phyloP scores from a whole-genome alignment of 37 sponge, comb jelly and placozoan genomes.

The Halichondria panicea region DNA sequence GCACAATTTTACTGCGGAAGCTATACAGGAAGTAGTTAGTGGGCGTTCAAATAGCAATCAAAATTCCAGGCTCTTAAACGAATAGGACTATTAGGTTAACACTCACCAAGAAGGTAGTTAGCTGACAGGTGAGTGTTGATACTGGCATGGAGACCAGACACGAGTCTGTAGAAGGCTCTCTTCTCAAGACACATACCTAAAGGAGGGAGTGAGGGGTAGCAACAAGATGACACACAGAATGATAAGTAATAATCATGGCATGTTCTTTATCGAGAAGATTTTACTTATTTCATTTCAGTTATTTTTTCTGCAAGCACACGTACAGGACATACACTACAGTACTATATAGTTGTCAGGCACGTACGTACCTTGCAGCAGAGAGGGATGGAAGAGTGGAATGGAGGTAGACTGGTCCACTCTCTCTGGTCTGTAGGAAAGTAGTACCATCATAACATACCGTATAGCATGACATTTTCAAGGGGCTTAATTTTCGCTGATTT shows the following conservation, averaged over 20 bases:
- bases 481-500: too few species aligned
- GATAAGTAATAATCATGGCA: background rate
- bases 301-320: background rate
- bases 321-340: background rate
- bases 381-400: slow-evolving; percentile 24
- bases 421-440: slow-evolving; percentile 6
- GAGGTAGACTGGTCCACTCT: background rate
- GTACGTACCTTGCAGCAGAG: slow-evolving; percentile 37
- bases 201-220: too few species aligned
- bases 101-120: slow-evolving; percentile 44
- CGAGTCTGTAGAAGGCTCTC: slow-evolving; percentile 87
- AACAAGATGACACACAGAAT: background rate
- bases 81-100: too few species aligned
- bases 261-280: background rate
- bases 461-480: too few species aligned
- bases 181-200: slow-evolving; percentile 93
- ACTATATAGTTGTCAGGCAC: background rate
- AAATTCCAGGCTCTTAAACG: too few species aligned
- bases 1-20: too few species aligned
- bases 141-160: slow-evolving; percentile 98
- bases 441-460: too few species aligned
- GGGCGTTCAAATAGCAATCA: too few species aligned
- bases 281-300: background rate
- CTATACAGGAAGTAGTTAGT: too few species aligned
- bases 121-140: slow-evolving; percentile 95